phyloP scores from a whole-genome alignment of 2,113 vertebrate genomes.

The Panthera tigris region DNA sequence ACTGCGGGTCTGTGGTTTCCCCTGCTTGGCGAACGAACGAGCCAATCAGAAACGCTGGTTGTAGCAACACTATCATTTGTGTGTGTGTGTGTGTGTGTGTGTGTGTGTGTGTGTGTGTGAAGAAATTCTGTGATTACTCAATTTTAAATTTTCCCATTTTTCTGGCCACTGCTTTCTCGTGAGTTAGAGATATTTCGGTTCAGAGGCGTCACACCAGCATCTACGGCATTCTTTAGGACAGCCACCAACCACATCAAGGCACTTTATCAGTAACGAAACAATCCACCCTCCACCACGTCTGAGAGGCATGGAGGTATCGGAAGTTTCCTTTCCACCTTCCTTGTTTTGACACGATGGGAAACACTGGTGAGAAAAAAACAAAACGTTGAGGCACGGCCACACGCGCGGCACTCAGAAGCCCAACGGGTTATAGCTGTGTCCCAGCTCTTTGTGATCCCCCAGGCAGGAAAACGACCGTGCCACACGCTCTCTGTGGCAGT shows the following conservation, averaged over 20 bases:
- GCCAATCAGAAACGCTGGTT: not conserved
- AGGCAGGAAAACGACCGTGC: not conserved
- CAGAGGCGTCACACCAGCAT: not conserved
- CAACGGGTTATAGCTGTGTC: too few relatives aligned
- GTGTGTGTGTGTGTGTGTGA: too few relatives aligned
- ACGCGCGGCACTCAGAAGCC: fast-evolving
- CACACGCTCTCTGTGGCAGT: fast-evolving
- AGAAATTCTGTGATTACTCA: not conserved
- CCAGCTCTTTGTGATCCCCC: too few relatives aligned
- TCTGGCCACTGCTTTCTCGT: not conserved
- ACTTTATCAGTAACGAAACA: not conserved
- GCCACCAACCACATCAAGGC: not conserved
- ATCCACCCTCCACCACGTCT: not conserved
- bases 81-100: too few relatives aligned
- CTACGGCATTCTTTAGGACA: not conserved
- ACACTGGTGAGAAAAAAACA: not conserved
- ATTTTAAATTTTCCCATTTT: not conserved
- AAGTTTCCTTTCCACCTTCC: not conserved
- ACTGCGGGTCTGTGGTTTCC: not conserved
- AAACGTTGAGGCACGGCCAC: not conserved
- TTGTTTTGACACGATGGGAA: not conserved
- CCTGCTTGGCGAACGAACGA: not conserved
- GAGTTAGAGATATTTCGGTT: not conserved
- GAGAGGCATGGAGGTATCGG: not conserved
- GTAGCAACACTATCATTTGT: not conserved